phyloP scores from a whole-genome alignment of 2,888 invertebrate species.

The Bursaphelenchus okinawaensis region DNA sequence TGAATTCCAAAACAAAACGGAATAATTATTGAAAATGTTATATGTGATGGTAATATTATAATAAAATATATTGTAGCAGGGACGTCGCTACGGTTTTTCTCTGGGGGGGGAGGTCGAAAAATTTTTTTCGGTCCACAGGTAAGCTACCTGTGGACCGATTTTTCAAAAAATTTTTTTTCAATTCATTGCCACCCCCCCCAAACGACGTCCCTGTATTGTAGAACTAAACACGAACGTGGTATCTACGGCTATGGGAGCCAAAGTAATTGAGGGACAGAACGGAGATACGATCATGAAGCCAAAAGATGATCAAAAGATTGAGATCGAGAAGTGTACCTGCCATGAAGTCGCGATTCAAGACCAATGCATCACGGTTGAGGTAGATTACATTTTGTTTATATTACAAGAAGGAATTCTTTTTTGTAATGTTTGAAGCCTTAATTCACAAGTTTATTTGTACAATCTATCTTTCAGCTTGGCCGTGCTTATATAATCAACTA shows the following conservation, averaged over 20 bases:
- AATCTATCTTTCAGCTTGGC: constrained; percentile 25
- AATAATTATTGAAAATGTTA: too few relatives aligned
- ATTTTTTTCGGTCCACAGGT: too few relatives aligned
- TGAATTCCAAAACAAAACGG: too few relatives aligned
- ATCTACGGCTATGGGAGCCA: constrained; percentile 72
- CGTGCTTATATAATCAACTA: constrained; percentile 81
- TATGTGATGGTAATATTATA: too few relatives aligned
- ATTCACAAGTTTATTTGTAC: neutral
- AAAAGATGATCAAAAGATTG: neutral
- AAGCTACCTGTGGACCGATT: too few relatives aligned
- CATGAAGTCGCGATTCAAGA: constrained; percentile 11
- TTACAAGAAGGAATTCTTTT: neutral
- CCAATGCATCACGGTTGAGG: constrained; percentile 63
- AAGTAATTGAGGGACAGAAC: constrained; percentile 72
- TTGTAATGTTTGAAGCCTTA: neutral
- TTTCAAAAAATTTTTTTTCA: too few relatives aligned
- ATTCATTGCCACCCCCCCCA: too few relatives aligned
- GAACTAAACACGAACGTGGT: constrained; percentile 89
- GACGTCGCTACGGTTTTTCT: too few relatives aligned
- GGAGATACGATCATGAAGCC: neutral
- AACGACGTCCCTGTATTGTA: too few relatives aligned
- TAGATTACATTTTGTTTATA: constrained; percentile 9
- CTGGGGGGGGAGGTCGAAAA: too few relatives aligned
- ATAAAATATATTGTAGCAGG: neutral
- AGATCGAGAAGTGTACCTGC: neutral